phyloP scores from a whole-genome alignment of 2,888 invertebrate genomes.

The Agrilus mali region DNA sequence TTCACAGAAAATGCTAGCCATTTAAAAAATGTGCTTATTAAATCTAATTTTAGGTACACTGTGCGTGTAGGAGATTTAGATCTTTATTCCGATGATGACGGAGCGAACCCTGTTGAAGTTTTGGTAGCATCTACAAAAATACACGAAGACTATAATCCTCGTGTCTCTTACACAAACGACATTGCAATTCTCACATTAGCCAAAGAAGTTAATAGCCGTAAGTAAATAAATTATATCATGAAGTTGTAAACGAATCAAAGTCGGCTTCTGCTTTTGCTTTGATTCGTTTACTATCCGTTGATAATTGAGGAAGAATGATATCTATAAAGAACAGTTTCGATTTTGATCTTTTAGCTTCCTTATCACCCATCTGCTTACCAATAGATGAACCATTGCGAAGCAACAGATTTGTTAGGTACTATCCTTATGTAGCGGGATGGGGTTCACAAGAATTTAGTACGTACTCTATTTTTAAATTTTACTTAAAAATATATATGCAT shows the following conservation, averaged over 20 bases:
- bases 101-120: conserved; percentile 49
- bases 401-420: conserved; percentile 41
- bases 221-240: conserved; percentile 6
- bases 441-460: conserved; percentile 60
- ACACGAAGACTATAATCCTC: conserved; percentile 45
- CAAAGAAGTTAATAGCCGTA: conserved; percentile 33
- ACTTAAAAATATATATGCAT: too few species aligned
- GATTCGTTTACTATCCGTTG: too few species aligned
- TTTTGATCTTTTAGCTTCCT: conserved; percentile 39
- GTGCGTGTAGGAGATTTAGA: conserved; percentile 72
- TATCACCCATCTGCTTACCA: conserved; percentile 69
- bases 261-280: too few species aligned
- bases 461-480: conserved; percentile 25
- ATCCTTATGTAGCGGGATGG: conserved; percentile 74
- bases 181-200: conserved; percentile 61
- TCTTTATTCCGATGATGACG: conserved; percentile 47
- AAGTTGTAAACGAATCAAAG: too few species aligned
- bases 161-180: conserved; percentile 52
- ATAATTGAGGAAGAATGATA: too few species aligned
- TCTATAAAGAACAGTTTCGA: background rate
- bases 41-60: conserved; percentile 39
- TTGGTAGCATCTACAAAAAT: conserved; percentile 44
- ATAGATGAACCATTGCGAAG: conserved; percentile 38
- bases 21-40: background rate
- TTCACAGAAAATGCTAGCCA: background rate